phyloP scores from a whole-genome alignment of 1,140 invertebrate species.

The Sycophaga agraensis region DNA sequence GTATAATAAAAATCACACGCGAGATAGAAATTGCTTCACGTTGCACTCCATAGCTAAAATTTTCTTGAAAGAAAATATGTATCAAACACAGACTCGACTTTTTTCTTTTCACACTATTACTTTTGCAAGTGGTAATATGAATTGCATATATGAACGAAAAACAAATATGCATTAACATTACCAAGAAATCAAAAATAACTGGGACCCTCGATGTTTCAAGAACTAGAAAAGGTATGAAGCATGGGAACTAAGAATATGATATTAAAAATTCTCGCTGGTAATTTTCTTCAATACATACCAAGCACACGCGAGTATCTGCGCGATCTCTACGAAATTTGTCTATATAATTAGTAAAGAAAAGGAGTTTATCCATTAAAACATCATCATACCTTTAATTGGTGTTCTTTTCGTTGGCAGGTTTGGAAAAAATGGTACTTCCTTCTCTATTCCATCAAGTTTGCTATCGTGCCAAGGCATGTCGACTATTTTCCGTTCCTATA shows the following conservation, averaged over 20 bases:
- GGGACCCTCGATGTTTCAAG: too few species aligned
- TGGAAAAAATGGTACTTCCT: conserved; percentile 67
- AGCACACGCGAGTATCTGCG: conserved; percentile 50
- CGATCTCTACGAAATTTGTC: conserved; percentile 58
- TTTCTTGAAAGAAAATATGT: conserved; percentile 14
- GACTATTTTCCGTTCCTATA: conserved; percentile 66
- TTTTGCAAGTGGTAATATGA: background rate
- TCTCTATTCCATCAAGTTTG: conserved; percentile 59
- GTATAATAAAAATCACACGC: conserved; percentile 23
- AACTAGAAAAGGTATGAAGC: conserved; percentile 6
- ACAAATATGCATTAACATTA: conserved; percentile 5
- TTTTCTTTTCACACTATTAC: conserved; percentile 7
- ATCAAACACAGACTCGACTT: background rate
- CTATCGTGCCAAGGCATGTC: conserved; percentile 77
- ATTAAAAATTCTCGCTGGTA: conserved; percentile 15
- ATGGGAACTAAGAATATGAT: background rate
- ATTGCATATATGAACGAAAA: conserved; percentile 2
- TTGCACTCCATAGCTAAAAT: background rate
- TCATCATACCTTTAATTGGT: conserved; percentile 72
- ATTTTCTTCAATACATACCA: conserved; percentile 58
- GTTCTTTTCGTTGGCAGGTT: conserved; percentile 73
- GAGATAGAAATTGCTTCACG: conserved; percentile 13
- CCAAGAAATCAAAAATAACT: conserved; percentile 4
- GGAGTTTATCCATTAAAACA: conserved; percentile 40
- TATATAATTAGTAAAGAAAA: conserved; percentile 53